phyloP scores from a whole-genome alignment of 1,140 invertebrate genomes.

The Euglossa dilemma region DNA sequence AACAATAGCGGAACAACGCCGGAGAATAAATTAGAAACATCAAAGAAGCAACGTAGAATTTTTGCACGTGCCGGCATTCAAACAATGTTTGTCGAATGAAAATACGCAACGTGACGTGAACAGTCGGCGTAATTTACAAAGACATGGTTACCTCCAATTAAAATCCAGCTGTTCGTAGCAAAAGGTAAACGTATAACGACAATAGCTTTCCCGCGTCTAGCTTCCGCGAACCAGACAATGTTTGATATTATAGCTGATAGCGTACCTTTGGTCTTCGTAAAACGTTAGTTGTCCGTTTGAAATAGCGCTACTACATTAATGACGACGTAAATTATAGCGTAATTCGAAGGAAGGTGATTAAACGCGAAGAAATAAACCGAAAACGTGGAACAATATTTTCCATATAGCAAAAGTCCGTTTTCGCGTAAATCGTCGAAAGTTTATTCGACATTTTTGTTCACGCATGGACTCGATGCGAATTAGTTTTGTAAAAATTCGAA shows the following conservation, averaged over 20 bases:
- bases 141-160: conserved; percentile 15
- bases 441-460: too few relatives aligned
- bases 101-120: not conserved
- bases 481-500: too few relatives aligned
- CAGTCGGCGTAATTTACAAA: not conserved
- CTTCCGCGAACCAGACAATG: not conserved
- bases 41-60: conserved; percentile 1
- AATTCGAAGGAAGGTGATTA: too few relatives aligned
- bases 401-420: too few relatives aligned
- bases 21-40: conserved; percentile 21
- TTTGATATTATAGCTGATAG: not conserved
- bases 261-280: not conserved
- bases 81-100: not conserved
- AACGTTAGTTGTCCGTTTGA: not conserved
- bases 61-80: not conserved
- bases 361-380: too few relatives aligned
- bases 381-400: too few relatives aligned
- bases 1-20: not conserved
- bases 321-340: too few relatives aligned
- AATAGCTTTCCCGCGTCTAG: too few relatives aligned
- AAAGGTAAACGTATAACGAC: not conserved
- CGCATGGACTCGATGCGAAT: too few relatives aligned
- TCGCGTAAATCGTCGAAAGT: too few relatives aligned
- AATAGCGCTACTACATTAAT: too few relatives aligned
- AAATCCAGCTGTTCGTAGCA: not conserved